These are phyloP conservation scores for Aspidiotus destructor DNA, from an alignment of 2,888 invertebrate genomes.

Conservation along the genomic window DNA sequence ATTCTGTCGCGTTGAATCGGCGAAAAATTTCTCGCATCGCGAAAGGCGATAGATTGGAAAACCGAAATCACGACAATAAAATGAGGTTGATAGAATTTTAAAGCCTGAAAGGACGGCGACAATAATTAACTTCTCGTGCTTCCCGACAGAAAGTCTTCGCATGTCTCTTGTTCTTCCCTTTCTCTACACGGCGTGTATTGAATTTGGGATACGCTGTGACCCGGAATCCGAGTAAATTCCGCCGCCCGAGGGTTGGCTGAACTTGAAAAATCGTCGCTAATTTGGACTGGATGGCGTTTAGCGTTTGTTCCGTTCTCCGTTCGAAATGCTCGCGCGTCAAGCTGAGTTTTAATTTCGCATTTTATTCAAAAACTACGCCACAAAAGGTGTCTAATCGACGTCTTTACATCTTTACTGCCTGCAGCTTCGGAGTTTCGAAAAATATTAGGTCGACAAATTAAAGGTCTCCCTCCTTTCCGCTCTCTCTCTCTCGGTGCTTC, in stretches of 20 bases:
- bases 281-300: neutral
- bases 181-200: too few relatives aligned
- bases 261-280: neutral
- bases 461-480: neutral
- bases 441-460: conserved; percentile 2
- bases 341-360: conserved; percentile 4
- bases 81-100: too few relatives aligned
- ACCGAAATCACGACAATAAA: too few relatives aligned
- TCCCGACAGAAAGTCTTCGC: too few relatives aligned
- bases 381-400: neutral
- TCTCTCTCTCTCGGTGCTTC: too few relatives aligned
- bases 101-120: too few relatives aligned
- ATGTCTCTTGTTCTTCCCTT: too few relatives aligned
- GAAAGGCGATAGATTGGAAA: too few relatives aligned
- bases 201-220: neutral
- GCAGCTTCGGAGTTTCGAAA: neutral
- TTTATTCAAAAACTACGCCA: neutral
- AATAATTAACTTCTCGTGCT: too few relatives aligned
- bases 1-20: too few relatives aligned
- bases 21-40: too few relatives aligned
- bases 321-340: neutral
- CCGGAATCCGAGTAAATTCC: neutral
- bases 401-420: neutral
- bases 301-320: too few relatives aligned
- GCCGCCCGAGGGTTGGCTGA: neutral